phyloP scores from a whole-genome alignment of 2,888 invertebrate genomes.

The Hypomecis punctinalis region DNA sequence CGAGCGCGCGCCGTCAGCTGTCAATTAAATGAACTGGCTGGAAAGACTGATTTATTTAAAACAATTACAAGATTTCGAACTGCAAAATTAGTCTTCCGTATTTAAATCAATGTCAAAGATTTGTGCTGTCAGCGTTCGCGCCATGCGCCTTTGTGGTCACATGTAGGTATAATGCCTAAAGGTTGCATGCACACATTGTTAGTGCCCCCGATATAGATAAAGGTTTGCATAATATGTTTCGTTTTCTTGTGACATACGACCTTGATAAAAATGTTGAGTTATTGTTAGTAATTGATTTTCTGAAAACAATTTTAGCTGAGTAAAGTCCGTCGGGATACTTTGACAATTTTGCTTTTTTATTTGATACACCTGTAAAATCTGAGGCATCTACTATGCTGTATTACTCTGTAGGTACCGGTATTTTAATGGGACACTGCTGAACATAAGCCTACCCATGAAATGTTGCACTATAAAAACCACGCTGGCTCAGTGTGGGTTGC shows the following conservation, averaged over 20 bases:
- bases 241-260: slow-evolving; percentile 44
- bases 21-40: slow-evolving; percentile 23
- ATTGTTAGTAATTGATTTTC: slow-evolving; percentile 18
- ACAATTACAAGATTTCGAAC: slow-evolving; percentile 29
- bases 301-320: background rate
- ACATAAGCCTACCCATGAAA: too few species aligned
- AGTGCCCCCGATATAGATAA: slow-evolving; percentile 53
- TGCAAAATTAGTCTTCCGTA: slow-evolving; percentile 53
- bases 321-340: background rate
- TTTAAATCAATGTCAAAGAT: slow-evolving; percentile 63
- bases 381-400: too few species aligned
- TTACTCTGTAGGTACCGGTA: too few species aligned
- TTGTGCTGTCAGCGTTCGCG: slow-evolving; percentile 52
- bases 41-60: slow-evolving; percentile 14
- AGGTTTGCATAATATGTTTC: slow-evolving; percentile 45
- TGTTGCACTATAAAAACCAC: too few species aligned
- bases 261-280: slow-evolving; percentile 34
- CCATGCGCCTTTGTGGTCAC: slow-evolving; percentile 25
- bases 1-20: slow-evolving; percentile 55
- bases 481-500: too few species aligned
- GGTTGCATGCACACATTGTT: slow-evolving; percentile 43
- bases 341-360: too few species aligned
- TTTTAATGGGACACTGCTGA: too few species aligned
- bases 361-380: too few species aligned
- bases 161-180: slow-evolving; percentile 32